Evolutionary conservation across 2,113 vertebrate genomes (phyloP).

Genomic region (Malaclemys terrapin): DNA sequence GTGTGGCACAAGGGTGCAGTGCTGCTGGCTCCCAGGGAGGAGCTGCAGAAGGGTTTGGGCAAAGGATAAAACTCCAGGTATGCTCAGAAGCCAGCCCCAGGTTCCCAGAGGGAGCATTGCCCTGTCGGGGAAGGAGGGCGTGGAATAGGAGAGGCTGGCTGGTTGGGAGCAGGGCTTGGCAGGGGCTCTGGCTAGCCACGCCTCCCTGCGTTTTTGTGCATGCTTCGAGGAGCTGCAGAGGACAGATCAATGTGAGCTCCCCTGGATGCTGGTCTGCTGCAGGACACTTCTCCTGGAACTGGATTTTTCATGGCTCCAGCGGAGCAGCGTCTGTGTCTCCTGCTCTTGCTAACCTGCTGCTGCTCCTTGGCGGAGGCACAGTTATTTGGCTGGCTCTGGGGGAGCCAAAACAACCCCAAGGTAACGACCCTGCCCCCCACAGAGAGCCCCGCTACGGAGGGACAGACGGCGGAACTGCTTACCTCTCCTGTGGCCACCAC

Average conservation of each 20-base stretch:
- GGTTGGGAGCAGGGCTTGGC: neutral
- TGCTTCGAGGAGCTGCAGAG: constrained; percentile 46
- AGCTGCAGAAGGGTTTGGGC: constrained; percentile 21
- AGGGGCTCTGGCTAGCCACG: constrained; percentile 56
- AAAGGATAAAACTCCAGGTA: neutral
- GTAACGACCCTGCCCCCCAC: neutral
- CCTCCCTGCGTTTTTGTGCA: constrained; percentile 64
- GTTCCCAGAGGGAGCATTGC: neutral
- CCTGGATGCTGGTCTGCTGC: constrained; percentile 42
- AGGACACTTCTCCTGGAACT: neutral
- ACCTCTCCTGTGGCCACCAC: accelerated
- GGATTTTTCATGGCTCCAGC: constrained; percentile 51
- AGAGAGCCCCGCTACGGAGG: neutral
- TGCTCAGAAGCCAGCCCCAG: accelerated
- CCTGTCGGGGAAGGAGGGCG: constrained; percentile 23
- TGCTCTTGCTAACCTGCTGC: constrained; percentile 76
- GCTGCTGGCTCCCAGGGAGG: neutral
- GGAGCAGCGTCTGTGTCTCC: constrained; percentile 59
- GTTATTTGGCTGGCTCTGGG: constrained; percentile 75
- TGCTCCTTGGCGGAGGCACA: constrained; percentile 63
- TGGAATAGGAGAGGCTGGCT: neutral
- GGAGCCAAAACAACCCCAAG: neutral
- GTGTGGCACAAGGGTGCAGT: neutral
- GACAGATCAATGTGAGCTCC: constrained; percentile 76
- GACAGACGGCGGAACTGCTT: accelerated